phyloP scores from a whole-genome alignment of 2,888 invertebrate species.

The Platynereis dumerilii region DNA sequence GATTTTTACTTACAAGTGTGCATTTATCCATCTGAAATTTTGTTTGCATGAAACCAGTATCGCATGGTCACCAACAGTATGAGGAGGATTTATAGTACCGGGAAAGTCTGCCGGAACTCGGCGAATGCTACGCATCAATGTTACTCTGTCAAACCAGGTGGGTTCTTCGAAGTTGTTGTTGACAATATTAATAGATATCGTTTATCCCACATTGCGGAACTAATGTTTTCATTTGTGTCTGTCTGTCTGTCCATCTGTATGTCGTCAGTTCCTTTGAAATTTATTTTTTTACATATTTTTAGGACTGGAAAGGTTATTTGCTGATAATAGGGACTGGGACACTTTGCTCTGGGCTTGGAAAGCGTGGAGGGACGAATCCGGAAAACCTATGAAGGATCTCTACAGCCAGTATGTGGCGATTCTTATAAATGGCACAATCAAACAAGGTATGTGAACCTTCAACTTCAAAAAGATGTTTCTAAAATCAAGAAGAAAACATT shows the following conservation, averaged over 20 bases:
- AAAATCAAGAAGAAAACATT: too few relatives aligned
- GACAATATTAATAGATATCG: too few relatives aligned
- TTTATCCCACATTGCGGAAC: too few relatives aligned
- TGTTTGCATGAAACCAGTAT: too few relatives aligned
- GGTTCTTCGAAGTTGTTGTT: too few relatives aligned
- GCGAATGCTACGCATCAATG: slow-evolving; percentile 16
- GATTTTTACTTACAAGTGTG: too few relatives aligned
- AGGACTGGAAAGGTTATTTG: slow-evolving; percentile 47
- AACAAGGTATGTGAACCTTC: slow-evolving; percentile 71
- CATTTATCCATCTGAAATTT: too few relatives aligned
- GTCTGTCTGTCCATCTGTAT: too few relatives aligned
- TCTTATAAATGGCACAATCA: slow-evolving; percentile 78
- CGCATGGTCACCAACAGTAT: slow-evolving; percentile 62
- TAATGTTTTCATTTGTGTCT: too few relatives aligned
- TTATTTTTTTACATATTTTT: too few relatives aligned
- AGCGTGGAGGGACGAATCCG: slow-evolving; percentile 81
- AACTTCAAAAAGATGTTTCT: too few relatives aligned
- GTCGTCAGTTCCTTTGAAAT: too few relatives aligned
- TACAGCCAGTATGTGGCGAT: slow-evolving; percentile 75
- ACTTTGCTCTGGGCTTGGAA: slow-evolving; percentile 81
- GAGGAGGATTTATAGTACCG: slow-evolving; percentile 70
- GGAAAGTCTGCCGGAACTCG: slow-evolving; percentile 66
- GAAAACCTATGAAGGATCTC: slow-evolving; percentile 76
- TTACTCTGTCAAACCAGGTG: slow-evolving; percentile 32
- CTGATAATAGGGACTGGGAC: slow-evolving; percentile 70